Percentiles rank a stretch among this genome's conserved stretches.
Evolutionary conservation across 2,113 vertebrate genomes (phyloP).

Genomic region (Amazona guildingii): DNA sequence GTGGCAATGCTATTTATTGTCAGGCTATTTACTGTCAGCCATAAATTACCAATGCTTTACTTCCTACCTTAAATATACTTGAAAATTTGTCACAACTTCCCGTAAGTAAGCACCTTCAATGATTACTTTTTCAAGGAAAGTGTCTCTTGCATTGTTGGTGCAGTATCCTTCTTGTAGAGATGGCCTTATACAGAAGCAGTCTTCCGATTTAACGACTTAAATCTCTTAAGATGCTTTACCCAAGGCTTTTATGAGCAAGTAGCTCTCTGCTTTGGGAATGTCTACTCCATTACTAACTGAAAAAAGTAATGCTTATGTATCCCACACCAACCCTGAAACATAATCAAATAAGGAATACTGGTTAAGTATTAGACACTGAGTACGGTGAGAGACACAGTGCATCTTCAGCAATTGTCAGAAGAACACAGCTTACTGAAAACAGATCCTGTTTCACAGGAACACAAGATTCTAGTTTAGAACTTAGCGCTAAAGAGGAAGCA

Average conservation of each 20-base stretch:
- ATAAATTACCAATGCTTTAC: not conserved
- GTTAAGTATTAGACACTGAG: not conserved
- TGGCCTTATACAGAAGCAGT: not conserved
- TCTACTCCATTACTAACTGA: not conserved
- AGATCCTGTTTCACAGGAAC: constrained; percentile 10
- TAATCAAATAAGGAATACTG: constrained; percentile 4
- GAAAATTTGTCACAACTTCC: not conserved
- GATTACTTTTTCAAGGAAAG: not conserved
- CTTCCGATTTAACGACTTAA: not conserved
- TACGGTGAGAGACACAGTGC: not conserved
- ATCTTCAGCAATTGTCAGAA: not conserved
- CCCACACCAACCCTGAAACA: not conserved
- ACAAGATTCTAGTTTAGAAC: not conserved
- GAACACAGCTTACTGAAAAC: not conserved
- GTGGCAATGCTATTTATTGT: not conserved
- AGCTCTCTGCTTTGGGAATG: not conserved
- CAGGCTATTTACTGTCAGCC: not conserved
- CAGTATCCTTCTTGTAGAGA: not conserved
- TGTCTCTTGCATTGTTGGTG: not conserved
- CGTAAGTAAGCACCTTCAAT: not conserved
- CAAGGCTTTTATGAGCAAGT: not conserved
- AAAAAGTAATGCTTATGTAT: not conserved
- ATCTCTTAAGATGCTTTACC: not conserved
- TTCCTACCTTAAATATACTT: not conserved
- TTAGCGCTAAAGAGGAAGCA: not conserved